Percentiles rank a stretch among this genome's conserved stretches.
phyloP scores from a whole-genome alignment of 2,888 invertebrate species.

The Caenorhabditis angaria region DNA sequence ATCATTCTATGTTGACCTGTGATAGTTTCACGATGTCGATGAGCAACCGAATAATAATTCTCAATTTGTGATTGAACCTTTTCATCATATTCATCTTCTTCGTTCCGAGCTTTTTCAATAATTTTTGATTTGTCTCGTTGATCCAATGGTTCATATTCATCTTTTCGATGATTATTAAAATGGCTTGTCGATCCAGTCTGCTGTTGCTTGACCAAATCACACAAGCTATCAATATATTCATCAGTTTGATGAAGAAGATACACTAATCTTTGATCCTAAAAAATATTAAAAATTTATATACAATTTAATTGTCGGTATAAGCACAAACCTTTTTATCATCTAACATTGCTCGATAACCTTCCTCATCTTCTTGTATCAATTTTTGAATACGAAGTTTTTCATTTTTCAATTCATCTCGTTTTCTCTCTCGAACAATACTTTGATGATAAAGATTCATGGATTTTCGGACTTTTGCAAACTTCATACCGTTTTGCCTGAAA shows the following conservation, averaged over 20 bases:
- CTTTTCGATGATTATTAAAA: slow-evolving; percentile 73
- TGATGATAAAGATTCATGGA: slow-evolving; percentile 92
- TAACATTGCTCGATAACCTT: slow-evolving; percentile 96
- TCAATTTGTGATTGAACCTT: slow-evolving; percentile 80
- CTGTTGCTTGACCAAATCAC: slow-evolving; percentile 92
- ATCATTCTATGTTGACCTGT: slow-evolving; percentile 90
- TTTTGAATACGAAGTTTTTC: slow-evolving; percentile 98
- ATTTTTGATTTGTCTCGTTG: slow-evolving; percentile 24
- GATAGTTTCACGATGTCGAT: slow-evolving; percentile 89
- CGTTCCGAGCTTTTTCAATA: slow-evolving; percentile 64
- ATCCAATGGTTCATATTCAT: slow-evolving; percentile 52
- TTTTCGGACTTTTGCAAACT: slow-evolving; percentile 90
- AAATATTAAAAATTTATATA: background rate
- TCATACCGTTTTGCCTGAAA: slow-evolving; percentile 80
- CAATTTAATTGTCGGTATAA: background rate
- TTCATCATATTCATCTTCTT: slow-evolving; percentile 90
- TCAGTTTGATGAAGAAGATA: slow-evolving; percentile 97
- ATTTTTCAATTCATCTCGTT: slow-evolving; percentile 92
- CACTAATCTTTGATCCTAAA: slow-evolving; percentile 88
- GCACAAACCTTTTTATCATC: slow-evolving; percentile 89
- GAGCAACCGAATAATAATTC: slow-evolving; percentile 94
- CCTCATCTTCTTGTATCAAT: slow-evolving; percentile 97
- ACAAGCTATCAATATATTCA: slow-evolving; percentile 94
- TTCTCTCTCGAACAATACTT: slow-evolving; percentile 96
- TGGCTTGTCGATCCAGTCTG: slow-evolving; percentile 30